Percentiles rank a stretch among this genome's conserved stretches.
phyloP scores from a whole-genome alignment of 2,113 vertebrate species.

The Oophaga pumilio region DNA sequence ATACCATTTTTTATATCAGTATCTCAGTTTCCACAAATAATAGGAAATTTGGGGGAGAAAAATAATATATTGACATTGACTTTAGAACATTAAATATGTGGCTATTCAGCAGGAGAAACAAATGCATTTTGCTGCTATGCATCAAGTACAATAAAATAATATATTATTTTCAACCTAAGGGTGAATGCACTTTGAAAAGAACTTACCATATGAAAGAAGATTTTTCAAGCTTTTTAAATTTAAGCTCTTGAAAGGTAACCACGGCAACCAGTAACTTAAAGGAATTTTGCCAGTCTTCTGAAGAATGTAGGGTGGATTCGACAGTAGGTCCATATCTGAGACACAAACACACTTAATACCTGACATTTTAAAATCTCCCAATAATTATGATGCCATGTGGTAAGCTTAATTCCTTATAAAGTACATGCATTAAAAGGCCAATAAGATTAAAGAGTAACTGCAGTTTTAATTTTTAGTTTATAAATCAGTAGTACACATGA shows the following conservation, averaged over 20 bases:
- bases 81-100: conserved; percentile 39
- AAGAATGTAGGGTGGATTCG: conserved; percentile 38
- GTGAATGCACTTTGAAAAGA: conserved; percentile 52
- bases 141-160: conserved; percentile 44
- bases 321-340: conserved; percentile 15
- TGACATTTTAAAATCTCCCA: conserved; percentile 23
- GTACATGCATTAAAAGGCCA: conserved; percentile 11
- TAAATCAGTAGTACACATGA: too few species aligned
- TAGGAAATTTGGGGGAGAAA: neutral
- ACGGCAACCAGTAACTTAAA: conserved; percentile 50
- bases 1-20: neutral
- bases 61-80: conserved; percentile 14
- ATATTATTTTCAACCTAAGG: conserved; percentile 54
- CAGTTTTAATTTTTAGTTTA: too few species aligned
- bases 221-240: conserved; percentile 42
- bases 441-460: neutral
- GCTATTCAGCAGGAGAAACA: conserved; percentile 25
- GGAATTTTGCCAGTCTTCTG: conserved; percentile 28
- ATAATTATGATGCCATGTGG: conserved; percentile 14
- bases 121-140: conserved; percentile 27
- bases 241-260: conserved; percentile 50
- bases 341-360: conserved; percentile 30
- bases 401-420: conserved; percentile 6
- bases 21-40: neutral
- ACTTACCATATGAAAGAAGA: conserved; percentile 54